A percentile compares a stretch with the other conserved stretches of the same genome.
Conservation (phyloP, 1,140 invertebrate genomes). For the Diabrotica virgifera region DNA sequence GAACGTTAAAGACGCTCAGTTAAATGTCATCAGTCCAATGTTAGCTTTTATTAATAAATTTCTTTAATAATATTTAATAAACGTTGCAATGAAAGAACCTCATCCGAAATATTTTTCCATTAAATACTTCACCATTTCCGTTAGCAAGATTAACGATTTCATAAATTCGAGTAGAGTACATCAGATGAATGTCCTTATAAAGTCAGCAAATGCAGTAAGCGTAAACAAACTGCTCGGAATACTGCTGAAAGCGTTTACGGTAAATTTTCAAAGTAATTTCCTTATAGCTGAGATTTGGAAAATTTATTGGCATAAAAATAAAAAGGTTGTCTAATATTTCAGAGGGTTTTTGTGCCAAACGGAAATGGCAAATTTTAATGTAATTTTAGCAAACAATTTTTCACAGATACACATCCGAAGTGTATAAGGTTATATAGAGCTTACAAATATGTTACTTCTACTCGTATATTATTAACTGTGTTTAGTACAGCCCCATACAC, state of each 20-base stretch:
- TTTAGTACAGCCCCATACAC: no score
- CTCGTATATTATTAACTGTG: no score
- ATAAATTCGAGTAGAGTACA: background rate
- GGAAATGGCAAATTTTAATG: no score
- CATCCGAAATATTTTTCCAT: no score
- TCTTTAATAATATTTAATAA: no score
- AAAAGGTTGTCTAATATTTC: slow-evolving; percentile 9
- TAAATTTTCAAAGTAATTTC: slow-evolving; percentile 24
- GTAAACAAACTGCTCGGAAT: slow-evolving; percentile 19
- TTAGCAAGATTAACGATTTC: background rate
- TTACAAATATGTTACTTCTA: no score
- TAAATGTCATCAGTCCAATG: no score
- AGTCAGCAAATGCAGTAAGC: slow-evolving; percentile 1
- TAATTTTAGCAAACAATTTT: background rate
- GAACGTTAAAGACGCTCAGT: no score
- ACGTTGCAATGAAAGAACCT: no score
- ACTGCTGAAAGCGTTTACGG: slow-evolving; percentile 13
- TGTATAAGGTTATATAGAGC: no score
- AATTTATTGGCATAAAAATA: slow-evolving; percentile 24
- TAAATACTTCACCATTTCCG: background rate
- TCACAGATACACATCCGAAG: no score
- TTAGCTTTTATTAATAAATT: no score
- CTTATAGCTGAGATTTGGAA: slow-evolving; percentile 16
- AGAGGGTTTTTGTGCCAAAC: background rate
- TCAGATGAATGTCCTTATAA: background rate